Conservation (phyloP, 2,797 vertebrate genomes). For the Acanthurus leucopareius region DNA sequence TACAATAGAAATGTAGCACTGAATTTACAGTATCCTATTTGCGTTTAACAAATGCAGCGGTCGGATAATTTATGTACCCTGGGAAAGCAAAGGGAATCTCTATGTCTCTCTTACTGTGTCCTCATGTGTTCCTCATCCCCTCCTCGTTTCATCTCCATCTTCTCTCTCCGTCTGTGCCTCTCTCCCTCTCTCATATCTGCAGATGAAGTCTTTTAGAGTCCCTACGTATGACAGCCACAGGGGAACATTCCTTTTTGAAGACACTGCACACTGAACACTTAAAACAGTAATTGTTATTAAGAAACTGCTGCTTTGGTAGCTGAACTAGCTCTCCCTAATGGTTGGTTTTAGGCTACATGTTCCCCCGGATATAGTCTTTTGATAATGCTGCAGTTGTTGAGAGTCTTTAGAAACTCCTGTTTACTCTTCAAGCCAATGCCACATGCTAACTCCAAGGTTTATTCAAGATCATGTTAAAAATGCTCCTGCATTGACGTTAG, state of each 20-base stretch:
- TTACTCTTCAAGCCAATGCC: slow-evolving; percentile 18
- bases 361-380: slow-evolving; percentile 42
- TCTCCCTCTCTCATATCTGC: slow-evolving; percentile 48
- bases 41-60: slow-evolving; percentile 51
- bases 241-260: slow-evolving; percentile 68
- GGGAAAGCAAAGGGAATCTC: slow-evolving; percentile 43
- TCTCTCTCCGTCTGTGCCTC: slow-evolving; percentile 26
- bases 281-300: slow-evolving; percentile 67
- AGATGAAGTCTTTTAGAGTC: slow-evolving; percentile 69
- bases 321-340: slow-evolving; percentile 48
- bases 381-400: slow-evolving; percentile 27
- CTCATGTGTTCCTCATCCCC: slow-evolving; percentile 40
- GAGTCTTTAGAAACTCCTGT: slow-evolving; percentile 26
- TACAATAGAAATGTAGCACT: slow-evolving; percentile 47
- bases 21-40: slow-evolving; percentile 38
- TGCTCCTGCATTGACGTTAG: slow-evolving; percentile 1
- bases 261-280: slow-evolving; percentile 61
- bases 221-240: slow-evolving; percentile 58
- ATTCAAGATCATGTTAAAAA: slow-evolving; percentile 25
- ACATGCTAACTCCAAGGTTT: slow-evolving; percentile 17
- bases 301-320: slow-evolving; percentile 56
- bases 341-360: slow-evolving; percentile 42
- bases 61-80: slow-evolving; percentile 45
- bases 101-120: slow-evolving; percentile 31
- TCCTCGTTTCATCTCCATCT: slow-evolving; percentile 52